These are phyloP conservation scores for Tachina fera DNA, from an alignment of 2,888 invertebrate genomes.

Conservation along the genomic window DNA sequence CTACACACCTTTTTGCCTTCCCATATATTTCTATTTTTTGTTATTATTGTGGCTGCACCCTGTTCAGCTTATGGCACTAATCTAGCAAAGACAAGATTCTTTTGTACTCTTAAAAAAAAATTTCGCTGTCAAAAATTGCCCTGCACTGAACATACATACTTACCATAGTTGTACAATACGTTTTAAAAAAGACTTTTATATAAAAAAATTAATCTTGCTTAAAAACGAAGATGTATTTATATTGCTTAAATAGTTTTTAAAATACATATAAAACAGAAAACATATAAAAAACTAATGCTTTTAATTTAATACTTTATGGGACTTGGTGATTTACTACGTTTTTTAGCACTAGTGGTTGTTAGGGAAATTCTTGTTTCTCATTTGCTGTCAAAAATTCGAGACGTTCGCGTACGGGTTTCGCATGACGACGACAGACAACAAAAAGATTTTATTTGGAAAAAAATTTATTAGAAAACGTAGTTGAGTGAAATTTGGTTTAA, in stretches of 20 bases:
- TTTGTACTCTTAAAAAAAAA: background rate
- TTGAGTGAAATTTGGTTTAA: conserved; percentile 44
- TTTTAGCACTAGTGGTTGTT: conserved; percentile 30
- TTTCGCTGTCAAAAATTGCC: background rate
- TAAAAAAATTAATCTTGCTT: background rate
- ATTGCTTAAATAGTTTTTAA: no score
- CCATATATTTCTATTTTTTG: no score
- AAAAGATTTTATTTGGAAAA: conserved; percentile 36
- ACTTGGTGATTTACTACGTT: background rate
- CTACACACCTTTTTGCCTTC: no score
- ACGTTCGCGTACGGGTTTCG: conserved; percentile 58
- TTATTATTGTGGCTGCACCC: no score
- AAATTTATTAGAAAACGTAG: conserved; percentile 50
- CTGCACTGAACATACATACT: conserved; percentile 19
- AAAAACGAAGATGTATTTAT: background rate
- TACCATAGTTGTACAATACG: background rate
- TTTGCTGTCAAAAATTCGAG: conserved; percentile 73
- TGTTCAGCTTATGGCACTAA: no score
- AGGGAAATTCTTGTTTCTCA: conserved; percentile 65
- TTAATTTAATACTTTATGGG: no score
- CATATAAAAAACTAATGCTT: no score
- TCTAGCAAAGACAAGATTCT: no score
- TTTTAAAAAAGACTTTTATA: background rate
- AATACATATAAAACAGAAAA: no score
- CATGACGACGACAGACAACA: conserved; percentile 58